Evolutionary conservation across 2,888 invertebrate species (phyloP).

Genomic region (Laspeyria flexula): DNA sequence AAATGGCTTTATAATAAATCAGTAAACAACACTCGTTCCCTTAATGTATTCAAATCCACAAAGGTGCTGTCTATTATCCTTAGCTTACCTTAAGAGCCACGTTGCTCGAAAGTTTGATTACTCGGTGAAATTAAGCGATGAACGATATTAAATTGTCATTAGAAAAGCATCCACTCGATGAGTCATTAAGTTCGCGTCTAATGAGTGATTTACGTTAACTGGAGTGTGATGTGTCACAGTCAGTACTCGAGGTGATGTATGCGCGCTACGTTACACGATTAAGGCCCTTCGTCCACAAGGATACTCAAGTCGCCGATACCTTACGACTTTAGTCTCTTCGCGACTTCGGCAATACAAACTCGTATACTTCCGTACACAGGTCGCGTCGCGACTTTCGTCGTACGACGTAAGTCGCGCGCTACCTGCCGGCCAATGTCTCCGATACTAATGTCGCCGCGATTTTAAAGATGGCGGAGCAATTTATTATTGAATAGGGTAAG

Average conservation of each 20-base stretch:
- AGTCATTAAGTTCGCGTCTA: slow-evolving; percentile 70
- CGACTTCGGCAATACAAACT: too few relatives aligned
- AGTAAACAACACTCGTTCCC: slow-evolving; percentile 63
- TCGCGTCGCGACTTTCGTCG: too few relatives aligned
- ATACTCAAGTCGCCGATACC: too few relatives aligned
- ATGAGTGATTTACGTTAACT: slow-evolving; percentile 77
- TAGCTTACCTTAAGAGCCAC: slow-evolving; percentile 61
- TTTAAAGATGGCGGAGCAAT: too few relatives aligned
- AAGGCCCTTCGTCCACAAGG: too few relatives aligned
- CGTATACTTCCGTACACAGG: too few relatives aligned
- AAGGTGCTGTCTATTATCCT: slow-evolving; percentile 71
- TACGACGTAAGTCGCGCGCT: too few relatives aligned
- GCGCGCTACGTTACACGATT: slow-evolving; percentile 55
- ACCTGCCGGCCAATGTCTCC: too few relatives aligned
- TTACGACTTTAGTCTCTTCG: too few relatives aligned
- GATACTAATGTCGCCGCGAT: too few relatives aligned
- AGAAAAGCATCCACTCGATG: slow-evolving; percentile 69
- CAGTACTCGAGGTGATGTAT: slow-evolving; percentile 59
- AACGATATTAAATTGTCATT: slow-evolving; percentile 78
- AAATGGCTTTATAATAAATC: slow-evolving; percentile 60
- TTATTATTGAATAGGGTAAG: too few relatives aligned
- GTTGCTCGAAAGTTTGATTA: slow-evolving; percentile 75
- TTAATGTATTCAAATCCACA: slow-evolving; percentile 68
- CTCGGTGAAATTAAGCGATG: slow-evolving; percentile 72
- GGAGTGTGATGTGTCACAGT: slow-evolving; percentile 67